Evolutionary conservation across 2,797 vertebrate species (phyloP).

Genomic region (Hemitrygon akajei): DNA sequence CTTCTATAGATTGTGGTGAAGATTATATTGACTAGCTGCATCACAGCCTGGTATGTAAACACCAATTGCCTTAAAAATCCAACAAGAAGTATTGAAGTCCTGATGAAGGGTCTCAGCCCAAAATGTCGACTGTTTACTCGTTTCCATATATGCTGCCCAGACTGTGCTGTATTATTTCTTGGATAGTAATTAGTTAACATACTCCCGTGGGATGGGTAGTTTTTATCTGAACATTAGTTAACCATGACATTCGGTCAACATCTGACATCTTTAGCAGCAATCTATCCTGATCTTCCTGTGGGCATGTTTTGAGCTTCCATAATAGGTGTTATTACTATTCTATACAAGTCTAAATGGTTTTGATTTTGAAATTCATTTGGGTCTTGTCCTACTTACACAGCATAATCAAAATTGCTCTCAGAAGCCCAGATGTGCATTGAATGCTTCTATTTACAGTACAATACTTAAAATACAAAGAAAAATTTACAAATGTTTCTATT

Average conservation of each 20-base stretch:
- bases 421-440: constrained; percentile 28
- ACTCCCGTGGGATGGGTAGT: not conserved
- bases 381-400: constrained; percentile 17
- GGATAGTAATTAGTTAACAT: not conserved
- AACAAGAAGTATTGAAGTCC: too few species aligned
- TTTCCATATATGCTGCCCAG: too few species aligned
- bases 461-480: constrained; percentile 20
- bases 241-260: not conserved
- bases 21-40: too few species aligned
- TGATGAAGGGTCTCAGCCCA: too few species aligned
- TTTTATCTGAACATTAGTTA: not conserved
- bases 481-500: not conserved
- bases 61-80: too few species aligned
- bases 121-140: too few species aligned
- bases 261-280: not conserved
- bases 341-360: constrained; percentile 1
- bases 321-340: not conserved
- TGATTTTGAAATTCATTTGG: constrained; percentile 34
- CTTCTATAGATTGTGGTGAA: too few species aligned
- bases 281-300: not conserved
- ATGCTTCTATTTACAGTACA: constrained; percentile 28
- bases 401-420: constrained; percentile 26
- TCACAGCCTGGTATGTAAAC: too few species aligned
- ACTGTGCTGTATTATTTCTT: not conserved
- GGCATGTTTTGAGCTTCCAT: not conserved